Evolutionary conservation across 2,113 vertebrate genomes (phyloP).

Genomic region (Brevimyrus niger): DNA sequence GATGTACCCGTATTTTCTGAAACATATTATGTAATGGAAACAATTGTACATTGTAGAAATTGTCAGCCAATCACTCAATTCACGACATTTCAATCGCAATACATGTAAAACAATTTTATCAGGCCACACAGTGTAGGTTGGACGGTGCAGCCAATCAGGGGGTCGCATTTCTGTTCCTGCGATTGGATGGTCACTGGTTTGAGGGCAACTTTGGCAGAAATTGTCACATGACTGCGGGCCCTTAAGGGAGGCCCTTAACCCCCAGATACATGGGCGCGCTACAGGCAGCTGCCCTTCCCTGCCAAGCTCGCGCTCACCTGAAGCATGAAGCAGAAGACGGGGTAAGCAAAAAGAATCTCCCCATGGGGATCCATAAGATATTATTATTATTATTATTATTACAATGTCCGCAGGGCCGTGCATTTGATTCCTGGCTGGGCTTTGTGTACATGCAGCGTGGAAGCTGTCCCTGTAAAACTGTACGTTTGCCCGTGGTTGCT

Average conservation of each 20-base stretch:
- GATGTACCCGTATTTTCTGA: constrained; percentile 49
- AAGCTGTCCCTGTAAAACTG: neutral
- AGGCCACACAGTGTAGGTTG: neutral
- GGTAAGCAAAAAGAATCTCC: neutral
- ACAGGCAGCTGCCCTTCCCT: neutral
- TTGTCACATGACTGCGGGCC: neutral
- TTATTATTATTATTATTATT: neutral
- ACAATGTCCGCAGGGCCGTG: neutral
- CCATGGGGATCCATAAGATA: neutral
- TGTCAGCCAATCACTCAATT: neutral
- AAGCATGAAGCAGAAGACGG: neutral
- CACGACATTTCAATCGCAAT: neutral
- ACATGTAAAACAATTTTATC: neutral
- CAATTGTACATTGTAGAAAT: neutral
- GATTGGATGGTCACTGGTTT: neutral
- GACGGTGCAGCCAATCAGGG: neutral
- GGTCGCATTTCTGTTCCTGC: neutral
- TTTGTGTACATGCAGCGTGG: neutral
- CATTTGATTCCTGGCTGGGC: neutral
- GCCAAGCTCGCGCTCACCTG: neutral
- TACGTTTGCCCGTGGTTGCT: neutral
- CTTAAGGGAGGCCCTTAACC: neutral
- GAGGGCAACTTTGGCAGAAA: neutral
- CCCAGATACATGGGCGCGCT: neutral
- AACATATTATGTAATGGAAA: neutral